Percentiles rank a stretch among this genome's conserved stretches.
phyloP scores from a whole-genome alignment of 2,113 vertebrate species.

The Hucho hucho region DNA sequence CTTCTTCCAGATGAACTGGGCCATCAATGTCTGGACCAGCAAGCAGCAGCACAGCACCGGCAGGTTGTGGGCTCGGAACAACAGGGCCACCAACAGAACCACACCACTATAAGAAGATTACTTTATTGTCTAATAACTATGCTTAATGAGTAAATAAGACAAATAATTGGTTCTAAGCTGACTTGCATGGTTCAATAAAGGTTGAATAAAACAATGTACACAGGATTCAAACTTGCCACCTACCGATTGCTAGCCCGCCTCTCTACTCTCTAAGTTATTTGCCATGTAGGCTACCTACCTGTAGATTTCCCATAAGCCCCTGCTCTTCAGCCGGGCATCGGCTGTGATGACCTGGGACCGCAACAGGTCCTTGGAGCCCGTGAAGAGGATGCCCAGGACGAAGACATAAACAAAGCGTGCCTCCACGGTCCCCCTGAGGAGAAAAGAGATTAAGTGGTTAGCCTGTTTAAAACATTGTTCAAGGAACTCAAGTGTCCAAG shows the following conservation, averaged over 20 bases:
- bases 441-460: constrained; percentile 14
- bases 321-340: constrained; percentile 69
- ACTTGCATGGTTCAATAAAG: too few relatives aligned
- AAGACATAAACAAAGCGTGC: constrained; percentile 94
- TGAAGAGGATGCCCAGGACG: constrained; percentile 92
- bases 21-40: constrained; percentile 83
- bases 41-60: constrained; percentile 86
- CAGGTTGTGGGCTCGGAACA: constrained; percentile 90
- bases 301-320: constrained; percentile 89
- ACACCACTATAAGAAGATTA: constrained; percentile 63
- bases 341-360: constrained; percentile 81
- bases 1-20: constrained; percentile 86
- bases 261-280: too few relatives aligned
- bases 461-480: too few relatives aligned
- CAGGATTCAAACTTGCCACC: too few relatives aligned
- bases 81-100: constrained; percentile 84
- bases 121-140: too few relatives aligned
- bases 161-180: too few relatives aligned
- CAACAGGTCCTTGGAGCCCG: constrained; percentile 87
- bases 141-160: too few relatives aligned
- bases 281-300: too few relatives aligned
- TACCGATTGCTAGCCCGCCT: too few relatives aligned
- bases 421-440: constrained; percentile 85
- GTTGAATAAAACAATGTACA: too few relatives aligned
- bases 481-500: too few relatives aligned